phyloP scores from a whole-genome alignment of 2,797 vertebrate genomes.

The Fistularia tabacaria region DNA sequence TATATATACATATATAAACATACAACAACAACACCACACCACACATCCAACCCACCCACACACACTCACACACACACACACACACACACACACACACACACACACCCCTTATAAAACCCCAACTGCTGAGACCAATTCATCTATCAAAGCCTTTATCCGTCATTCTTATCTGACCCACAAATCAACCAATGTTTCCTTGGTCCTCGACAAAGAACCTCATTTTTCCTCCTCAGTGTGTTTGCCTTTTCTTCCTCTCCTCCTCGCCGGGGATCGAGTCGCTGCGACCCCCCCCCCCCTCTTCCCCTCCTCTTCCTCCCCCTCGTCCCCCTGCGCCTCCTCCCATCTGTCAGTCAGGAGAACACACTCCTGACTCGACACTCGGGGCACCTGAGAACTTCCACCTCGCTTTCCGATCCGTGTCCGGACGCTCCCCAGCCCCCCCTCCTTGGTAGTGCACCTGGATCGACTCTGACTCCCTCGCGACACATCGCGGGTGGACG shows the following conservation, averaged over 20 bases:
- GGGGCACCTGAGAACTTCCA: conserved; percentile 7
- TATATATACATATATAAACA: too few relatives aligned
- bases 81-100: conserved; percentile 7
- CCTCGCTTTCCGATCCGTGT: too few relatives aligned
- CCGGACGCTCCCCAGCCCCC: too few relatives aligned
- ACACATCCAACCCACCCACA: too few relatives aligned
- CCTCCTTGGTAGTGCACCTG: too few relatives aligned
- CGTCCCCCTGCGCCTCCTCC: not conserved
- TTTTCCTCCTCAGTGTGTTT: conserved; percentile 28
- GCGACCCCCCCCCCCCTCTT: not conserved
- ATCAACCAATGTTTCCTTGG: conserved; percentile 34
- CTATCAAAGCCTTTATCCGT: conserved; percentile 31
- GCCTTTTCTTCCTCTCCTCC: not conserved
- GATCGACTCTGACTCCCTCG: too few relatives aligned
- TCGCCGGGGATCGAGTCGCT: too few relatives aligned
- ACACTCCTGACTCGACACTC: conserved; percentile 43
- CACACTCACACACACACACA: not conserved
- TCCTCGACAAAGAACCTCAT: conserved; percentile 39
- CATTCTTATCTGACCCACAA: conserved; percentile 41
- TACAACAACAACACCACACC: too few relatives aligned
- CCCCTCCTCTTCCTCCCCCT: not conserved
- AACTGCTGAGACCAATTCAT: conserved; percentile 33
- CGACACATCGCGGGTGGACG: too few relatives aligned
- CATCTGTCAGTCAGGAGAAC: conserved; percentile 48
- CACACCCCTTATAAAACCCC: conserved; percentile 11